These are phyloP conservation scores for Agapostemon virescens DNA, from an alignment of 2,888 invertebrate species.

Conservation along the genomic window DNA sequence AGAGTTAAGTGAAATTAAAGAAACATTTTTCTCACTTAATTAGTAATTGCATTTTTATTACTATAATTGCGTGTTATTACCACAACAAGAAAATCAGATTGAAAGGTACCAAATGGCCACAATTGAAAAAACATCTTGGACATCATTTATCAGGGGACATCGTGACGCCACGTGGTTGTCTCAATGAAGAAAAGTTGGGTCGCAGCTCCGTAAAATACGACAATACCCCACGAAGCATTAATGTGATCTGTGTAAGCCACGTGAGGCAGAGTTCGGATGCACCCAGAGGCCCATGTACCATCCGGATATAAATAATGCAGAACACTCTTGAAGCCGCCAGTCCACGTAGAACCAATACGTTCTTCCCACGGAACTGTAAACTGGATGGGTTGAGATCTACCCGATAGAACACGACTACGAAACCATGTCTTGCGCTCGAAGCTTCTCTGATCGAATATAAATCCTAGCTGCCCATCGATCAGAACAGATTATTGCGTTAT, in stretches of 20 bases:
- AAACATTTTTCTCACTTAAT: too few relatives aligned
- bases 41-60: too few relatives aligned
- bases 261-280: conserved; percentile 57
- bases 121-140: conserved; percentile 27
- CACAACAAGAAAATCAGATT: background rate
- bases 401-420: conserved; percentile 42
- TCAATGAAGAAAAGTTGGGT: conserved; percentile 66
- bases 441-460: conserved; percentile 35
- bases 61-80: too few relatives aligned
- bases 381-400: conserved; percentile 49
- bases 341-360: conserved; percentile 76
- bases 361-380: conserved; percentile 58
- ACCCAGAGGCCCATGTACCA: conserved; percentile 48
- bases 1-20: too few relatives aligned
- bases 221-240: conserved; percentile 67
- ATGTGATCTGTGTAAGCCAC: conserved; percentile 71
- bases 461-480: conserved; percentile 19
- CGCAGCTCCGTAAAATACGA: conserved; percentile 63
- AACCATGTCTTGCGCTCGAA: conserved; percentile 1
- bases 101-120: background rate
- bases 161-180: conserved; percentile 24
- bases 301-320: conserved; percentile 73
- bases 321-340: conserved; percentile 71
- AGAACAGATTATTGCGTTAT: conserved; percentile 8
- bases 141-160: conserved; percentile 25